A percentile compares a stretch with the other conserved stretches of the same genome.
Conservation (phyloP, 2,888 invertebrate genomes). For the Eretmocerus hayati region DNA sequence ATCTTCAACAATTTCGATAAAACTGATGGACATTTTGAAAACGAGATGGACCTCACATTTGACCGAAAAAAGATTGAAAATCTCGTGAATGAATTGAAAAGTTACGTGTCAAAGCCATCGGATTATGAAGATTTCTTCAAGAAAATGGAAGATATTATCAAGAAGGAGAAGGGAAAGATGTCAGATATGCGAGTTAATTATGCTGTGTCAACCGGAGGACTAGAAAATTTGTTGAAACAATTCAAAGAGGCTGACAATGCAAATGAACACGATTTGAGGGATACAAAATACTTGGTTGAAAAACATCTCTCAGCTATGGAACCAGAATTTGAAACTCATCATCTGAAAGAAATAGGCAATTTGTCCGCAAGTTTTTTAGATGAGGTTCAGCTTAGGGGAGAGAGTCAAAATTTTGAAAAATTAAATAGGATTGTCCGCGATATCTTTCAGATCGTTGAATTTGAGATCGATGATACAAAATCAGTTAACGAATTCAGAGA, state of each 20-base stretch:
- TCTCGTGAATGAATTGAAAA: constrained; percentile 12
- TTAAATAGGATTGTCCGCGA: constrained; percentile 4
- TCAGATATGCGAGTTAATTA: not conserved
- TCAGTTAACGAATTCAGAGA: constrained; percentile 10
- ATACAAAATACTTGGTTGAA: too few species aligned
- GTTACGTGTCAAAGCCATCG: constrained; percentile 13
- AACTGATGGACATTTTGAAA: not conserved
- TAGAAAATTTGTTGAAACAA: too few species aligned
- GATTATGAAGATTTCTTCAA: constrained; percentile 14
- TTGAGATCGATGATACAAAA: constrained; percentile 5
- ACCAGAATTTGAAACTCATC: too few species aligned
- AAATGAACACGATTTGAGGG: too few species aligned
- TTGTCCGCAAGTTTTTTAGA: too few species aligned
- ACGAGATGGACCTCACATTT: not conserved
- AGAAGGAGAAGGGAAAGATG: not conserved
- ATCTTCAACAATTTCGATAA: constrained; percentile 4
- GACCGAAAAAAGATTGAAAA: constrained; percentile 8
- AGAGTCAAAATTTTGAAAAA: too few species aligned
- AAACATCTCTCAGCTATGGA: too few species aligned
- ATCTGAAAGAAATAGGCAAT: too few species aligned
- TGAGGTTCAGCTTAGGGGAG: too few species aligned
- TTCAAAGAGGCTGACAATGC: too few species aligned
- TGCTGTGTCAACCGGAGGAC: too few species aligned
- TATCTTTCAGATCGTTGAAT: constrained; percentile 12
- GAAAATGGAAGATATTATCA: constrained; percentile 12